Evolutionary conservation across 2,113 vertebrate genomes (phyloP).

Genomic region (Glaucomys volans): DNA sequence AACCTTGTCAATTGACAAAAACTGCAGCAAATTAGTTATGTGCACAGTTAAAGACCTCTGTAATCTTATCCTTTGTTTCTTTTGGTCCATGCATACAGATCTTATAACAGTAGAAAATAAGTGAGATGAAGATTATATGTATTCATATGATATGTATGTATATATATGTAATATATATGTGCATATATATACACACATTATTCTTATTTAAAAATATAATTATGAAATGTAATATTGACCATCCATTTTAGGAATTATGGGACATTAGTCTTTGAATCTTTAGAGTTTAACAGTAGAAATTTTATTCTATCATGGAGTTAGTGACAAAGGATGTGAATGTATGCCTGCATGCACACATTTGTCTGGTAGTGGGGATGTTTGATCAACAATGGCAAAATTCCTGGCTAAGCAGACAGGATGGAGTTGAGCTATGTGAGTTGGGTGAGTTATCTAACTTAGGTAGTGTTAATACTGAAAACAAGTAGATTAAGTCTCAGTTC

Average conservation of each 20-base stretch:
- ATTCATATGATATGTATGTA: neutral
- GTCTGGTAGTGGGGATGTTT: neutral
- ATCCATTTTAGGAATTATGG: neutral
- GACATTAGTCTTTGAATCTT: neutral
- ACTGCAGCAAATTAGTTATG: neutral
- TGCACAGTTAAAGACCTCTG: neutral
- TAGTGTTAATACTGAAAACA: neutral
- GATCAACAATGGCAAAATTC: neutral
- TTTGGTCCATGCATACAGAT: neutral
- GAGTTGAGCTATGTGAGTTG: neutral
- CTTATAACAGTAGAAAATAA: conserved; percentile 2
- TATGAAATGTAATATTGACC: neutral
- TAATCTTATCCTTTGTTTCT: neutral
- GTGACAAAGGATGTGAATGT: neutral
- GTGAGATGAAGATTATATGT: neutral
- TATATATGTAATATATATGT: neutral
- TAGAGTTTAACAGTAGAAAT: neutral
- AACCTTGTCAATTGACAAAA: neutral
- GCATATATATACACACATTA: neutral
- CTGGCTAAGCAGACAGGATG: neutral
- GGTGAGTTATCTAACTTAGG: neutral
- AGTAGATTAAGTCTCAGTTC: neutral
- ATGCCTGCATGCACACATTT: neutral
- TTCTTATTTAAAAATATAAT: conserved; percentile 26
- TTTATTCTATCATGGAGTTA: neutral